A percentile compares a stretch with the other conserved stretches of the same genome.
Conservation (phyloP, 2,888 invertebrate species). For the Hofmannophila pseudospretella region DNA sequence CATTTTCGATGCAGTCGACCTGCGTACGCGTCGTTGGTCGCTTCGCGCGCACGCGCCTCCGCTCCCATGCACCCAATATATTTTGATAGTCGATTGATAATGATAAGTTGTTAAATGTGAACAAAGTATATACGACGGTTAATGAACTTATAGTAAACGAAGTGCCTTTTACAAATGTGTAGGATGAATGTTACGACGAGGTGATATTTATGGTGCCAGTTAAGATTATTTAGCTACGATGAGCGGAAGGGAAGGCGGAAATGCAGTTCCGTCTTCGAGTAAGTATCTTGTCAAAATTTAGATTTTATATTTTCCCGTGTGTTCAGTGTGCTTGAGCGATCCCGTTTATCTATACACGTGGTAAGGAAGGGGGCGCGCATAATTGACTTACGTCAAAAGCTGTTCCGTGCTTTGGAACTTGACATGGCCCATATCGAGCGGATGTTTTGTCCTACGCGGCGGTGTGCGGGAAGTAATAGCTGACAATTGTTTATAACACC, state of each 20-base stretch:
- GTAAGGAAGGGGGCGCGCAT: slow-evolving; percentile 24
- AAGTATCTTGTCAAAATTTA: slow-evolving; percentile 40
- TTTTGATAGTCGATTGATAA: slow-evolving; percentile 39
- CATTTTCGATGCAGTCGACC: slow-evolving; percentile 72
- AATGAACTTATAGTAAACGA: slow-evolving; percentile 41
- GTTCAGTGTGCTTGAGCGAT: slow-evolving; percentile 20
- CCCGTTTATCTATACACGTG: slow-evolving; percentile 23
- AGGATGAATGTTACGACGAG: slow-evolving; percentile 64
- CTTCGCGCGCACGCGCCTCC: slow-evolving; percentile 66
- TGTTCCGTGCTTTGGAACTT: slow-evolving; percentile 42
- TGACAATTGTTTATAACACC: slow-evolving; percentile 63
- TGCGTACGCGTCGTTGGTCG: slow-evolving; percentile 71
- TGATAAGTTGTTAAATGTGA: slow-evolving; percentile 47
- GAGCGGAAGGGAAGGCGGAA: slow-evolving; percentile 75
- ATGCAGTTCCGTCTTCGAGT: slow-evolving; percentile 76
- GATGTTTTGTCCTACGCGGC: slow-evolving; percentile 47
- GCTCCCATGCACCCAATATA: slow-evolving; percentile 53
- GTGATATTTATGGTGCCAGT: slow-evolving; percentile 69
- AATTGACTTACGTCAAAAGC: slow-evolving; percentile 31
- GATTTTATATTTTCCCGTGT: slow-evolving; percentile 14
- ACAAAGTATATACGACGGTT: slow-evolving; percentile 29
- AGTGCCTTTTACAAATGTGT: slow-evolving; percentile 52
- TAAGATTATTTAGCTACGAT: slow-evolving; percentile 61
- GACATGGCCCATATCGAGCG: slow-evolving; percentile 58
- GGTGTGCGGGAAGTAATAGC: slow-evolving; percentile 53